These are phyloP conservation scores for Microtus oregoni DNA, from an alignment of 2,113 vertebrate species.

Conservation along the genomic window DNA sequence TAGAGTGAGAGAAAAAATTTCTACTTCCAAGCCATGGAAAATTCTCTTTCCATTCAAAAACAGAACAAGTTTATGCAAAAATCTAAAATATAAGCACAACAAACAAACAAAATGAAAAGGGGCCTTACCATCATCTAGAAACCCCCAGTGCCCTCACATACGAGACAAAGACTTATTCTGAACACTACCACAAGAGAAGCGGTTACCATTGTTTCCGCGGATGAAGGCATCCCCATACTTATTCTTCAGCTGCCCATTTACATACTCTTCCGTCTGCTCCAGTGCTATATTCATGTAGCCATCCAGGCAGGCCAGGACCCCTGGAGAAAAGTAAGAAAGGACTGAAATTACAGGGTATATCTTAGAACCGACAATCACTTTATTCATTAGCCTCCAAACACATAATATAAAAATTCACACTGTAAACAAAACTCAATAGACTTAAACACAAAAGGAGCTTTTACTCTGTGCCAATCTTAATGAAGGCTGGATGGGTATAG, in stretches of 20 bases:
- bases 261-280: constrained; percentile 99
- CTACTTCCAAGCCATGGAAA: neutral
- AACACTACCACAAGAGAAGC: neutral
- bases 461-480: neutral
- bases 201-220: constrained; percentile 97
- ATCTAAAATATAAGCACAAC: neutral
- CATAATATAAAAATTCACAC: constrained; percentile 54
- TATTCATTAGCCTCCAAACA: neutral
- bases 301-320: constrained; percentile 98
- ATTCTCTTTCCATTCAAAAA: neutral
- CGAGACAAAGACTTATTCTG: neutral
- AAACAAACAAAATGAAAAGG: constrained; percentile 29
- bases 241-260: constrained; percentile 99
- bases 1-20: neutral
- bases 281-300: constrained; percentile 99
- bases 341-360: constrained; percentile 40
- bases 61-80: neutral
- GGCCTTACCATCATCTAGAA: constrained; percentile 1
- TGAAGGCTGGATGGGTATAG: neutral
- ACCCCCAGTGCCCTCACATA: neutral
- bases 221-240: constrained; percentile 99
- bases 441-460: neutral
- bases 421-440: constrained; percentile 25
- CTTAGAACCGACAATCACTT: constrained; percentile 10
- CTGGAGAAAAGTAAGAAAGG: constrained; percentile 82